phyloP scores from a whole-genome alignment of 2,113 vertebrate genomes.

The Hypanus sabinus region DNA sequence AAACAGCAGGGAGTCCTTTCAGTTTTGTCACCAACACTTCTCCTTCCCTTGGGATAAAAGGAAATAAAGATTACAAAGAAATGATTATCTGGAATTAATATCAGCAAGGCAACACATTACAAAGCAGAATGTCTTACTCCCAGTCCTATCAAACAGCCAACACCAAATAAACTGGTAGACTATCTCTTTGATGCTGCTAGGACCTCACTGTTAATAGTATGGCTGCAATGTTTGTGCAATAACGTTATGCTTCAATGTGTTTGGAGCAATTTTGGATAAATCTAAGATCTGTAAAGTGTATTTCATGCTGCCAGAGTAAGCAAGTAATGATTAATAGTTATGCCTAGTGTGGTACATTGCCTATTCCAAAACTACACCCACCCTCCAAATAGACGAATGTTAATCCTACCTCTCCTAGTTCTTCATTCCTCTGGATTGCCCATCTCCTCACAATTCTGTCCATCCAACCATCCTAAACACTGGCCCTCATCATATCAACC shows the following conservation, averaged over 20 bases:
- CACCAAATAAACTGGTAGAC: neutral
- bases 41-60: neutral
- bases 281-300: neutral
- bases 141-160: neutral
- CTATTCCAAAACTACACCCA: neutral
- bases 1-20: neutral
- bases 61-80: neutral
- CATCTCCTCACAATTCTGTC: neutral
- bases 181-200: neutral
- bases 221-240: neutral
- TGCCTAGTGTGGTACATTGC: neutral
- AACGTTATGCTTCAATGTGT: neutral
- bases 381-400: neutral
- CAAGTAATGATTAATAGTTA: neutral
- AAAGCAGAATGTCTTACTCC: neutral
- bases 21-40: neutral
- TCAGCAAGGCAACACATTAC: neutral
- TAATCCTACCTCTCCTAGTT: neutral
- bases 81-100: neutral
- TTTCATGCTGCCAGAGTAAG: neutral
- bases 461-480: too few species aligned
- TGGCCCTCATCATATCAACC: too few species aligned
- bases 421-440: neutral
- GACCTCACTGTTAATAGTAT: neutral
- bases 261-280: neutral